phyloP scores from a whole-genome alignment of 2,888 invertebrate genomes.

The Bursaphelenchus okinawaensis region DNA sequence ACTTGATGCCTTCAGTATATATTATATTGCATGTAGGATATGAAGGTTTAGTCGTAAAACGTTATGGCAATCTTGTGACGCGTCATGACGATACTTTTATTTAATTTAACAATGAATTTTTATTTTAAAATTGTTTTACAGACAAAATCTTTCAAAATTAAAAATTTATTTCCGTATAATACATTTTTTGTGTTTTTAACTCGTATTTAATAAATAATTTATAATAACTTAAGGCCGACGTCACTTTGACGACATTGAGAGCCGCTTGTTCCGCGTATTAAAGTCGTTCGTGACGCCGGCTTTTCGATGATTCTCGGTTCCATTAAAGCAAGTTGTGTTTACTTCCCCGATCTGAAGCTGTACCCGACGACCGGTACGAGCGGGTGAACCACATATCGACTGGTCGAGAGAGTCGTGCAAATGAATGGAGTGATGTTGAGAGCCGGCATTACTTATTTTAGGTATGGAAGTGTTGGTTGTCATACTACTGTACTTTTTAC shows the following conservation, averaged over 20 bases:
- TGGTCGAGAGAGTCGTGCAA: not conserved
- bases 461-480: constrained; percentile 16
- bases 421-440: constrained; percentile 1
- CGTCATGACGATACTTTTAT: too few relatives aligned
- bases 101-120: too few relatives aligned
- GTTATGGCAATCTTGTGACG: too few relatives aligned
- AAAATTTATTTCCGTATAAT: too few relatives aligned
- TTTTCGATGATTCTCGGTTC: not conserved
- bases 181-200: too few relatives aligned
- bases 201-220: too few relatives aligned
- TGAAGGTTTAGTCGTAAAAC: too few relatives aligned
- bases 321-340: not conserved
- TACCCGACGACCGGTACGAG: not conserved
- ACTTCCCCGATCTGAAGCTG: not conserved
- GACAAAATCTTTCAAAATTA: too few relatives aligned
- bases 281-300: not conserved
- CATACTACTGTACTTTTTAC: constrained; percentile 30
- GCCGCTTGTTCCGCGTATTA: not conserved
- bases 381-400: not conserved
- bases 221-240: too few relatives aligned
- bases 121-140: too few relatives aligned
- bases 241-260: not conserved
- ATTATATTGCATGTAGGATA: too few relatives aligned
- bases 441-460: constrained; percentile 4
- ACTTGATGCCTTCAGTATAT: too few relatives aligned